Evolutionary conservation across 2,888 invertebrate species (phyloP), one percentile per base, ranked within the genome.

Genomic region (Dromius quadrimaculatus): DNA sequence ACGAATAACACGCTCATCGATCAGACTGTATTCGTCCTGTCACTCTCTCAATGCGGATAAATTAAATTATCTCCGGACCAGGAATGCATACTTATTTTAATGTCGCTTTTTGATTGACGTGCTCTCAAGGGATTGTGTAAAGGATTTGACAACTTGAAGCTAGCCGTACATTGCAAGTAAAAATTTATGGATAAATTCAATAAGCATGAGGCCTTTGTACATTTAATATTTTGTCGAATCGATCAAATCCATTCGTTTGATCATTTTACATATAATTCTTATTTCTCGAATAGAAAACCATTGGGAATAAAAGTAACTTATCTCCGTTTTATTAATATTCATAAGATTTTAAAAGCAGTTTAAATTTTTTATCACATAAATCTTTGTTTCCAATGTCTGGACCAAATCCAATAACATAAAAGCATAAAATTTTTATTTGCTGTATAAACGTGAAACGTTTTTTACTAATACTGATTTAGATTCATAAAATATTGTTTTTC

Each of bases 1-100:
- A 68, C 68, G 41, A 68, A 50, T 68, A 68, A 43, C 68, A 68
- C 41, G 68, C 45, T 59, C 68, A 68, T 68, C 68, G 68, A 68
- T 68, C 68, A 68, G 59, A 22, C 20, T 43, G 19, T 11, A 38
- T 9, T 28, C 17, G 34, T 34, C 38, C 20, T 36, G 59, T 59
- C 59, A 59, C 59, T 8, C 11, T 34, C 38, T 66, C 38, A 66
- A 66, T 66, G 54, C 66, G 19, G 66, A 66, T 57, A 66, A 57
- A 66, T 66, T 66, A 57, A 41, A 50, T 54, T 66, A 66, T 66
- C 36, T 38, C 22, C 20, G 50, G 50, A 57, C 34, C 59, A 36
- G 59, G 19, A 59, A 34, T 19, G 59, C 34, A 32, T 57, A 59
- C 59, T 36, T 59, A 36, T 34, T 59, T 36, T 36, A 34, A 59